Conservation (phyloP, 2,113 vertebrate species). For the Crotalus horridus region DNA sequence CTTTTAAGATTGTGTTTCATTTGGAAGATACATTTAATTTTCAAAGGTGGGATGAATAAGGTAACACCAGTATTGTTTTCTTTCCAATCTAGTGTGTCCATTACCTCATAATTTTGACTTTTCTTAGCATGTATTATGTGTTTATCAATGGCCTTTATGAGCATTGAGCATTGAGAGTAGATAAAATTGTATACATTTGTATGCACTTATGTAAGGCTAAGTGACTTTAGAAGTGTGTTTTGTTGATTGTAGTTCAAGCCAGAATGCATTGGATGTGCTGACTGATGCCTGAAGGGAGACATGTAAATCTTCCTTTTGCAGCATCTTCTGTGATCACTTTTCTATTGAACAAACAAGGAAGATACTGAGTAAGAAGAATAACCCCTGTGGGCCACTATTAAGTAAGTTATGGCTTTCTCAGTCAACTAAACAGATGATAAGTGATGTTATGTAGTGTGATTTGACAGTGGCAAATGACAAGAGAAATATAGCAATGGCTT, state of each 20-base stretch:
- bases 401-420: background rate
- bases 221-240: background rate
- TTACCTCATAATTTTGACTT: background rate
- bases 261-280: background rate
- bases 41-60: background rate
- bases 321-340: background rate
- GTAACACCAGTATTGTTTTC: background rate
- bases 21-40: background rate
- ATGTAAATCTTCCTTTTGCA: background rate
- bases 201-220: background rate
- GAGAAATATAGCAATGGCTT: background rate
- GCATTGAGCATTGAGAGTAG: accelerated
- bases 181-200: background rate
- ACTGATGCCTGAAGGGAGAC: background rate
- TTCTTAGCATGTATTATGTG: background rate
- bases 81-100: background rate
- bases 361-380: background rate
- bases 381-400: background rate
- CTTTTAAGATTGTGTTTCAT: background rate
- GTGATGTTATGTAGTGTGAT: background rate
- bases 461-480: background rate
- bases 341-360: background rate
- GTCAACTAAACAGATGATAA: background rate
- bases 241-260: background rate
- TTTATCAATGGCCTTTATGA: background rate